Evolutionary conservation across 2,888 invertebrate genomes (phyloP).

Genomic region (Chromoteleia sp.): DNA sequence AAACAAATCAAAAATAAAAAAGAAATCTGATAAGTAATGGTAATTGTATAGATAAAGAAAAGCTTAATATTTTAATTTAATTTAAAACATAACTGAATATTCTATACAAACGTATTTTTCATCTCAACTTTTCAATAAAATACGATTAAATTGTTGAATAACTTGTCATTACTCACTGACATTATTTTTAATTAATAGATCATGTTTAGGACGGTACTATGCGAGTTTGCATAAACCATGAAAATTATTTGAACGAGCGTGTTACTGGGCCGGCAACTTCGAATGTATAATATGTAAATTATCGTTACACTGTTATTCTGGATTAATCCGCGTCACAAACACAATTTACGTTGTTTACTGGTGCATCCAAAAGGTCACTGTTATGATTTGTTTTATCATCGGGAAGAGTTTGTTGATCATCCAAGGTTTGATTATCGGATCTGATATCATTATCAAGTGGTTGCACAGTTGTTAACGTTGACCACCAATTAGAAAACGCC

Average conservation of each 20-base stretch:
- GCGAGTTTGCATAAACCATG: constrained; percentile 24
- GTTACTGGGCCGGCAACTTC: constrained; percentile 35
- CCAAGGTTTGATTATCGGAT: constrained; percentile 74
- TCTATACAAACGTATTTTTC: no score
- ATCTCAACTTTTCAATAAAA: no score
- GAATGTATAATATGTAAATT: constrained; percentile 32
- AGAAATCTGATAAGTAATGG: no score
- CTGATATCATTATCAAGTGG: constrained; percentile 75
- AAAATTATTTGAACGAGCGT: constrained; percentile 19
- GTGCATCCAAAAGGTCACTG: constrained; percentile 50
- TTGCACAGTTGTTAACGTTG: constrained; percentile 88
- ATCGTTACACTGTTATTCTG: background rate
- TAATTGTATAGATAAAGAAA: no score
- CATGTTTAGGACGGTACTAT: constrained; percentile 25
- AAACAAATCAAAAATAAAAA: no score
- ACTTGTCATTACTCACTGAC: background rate
- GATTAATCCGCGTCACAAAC: constrained; percentile 53
- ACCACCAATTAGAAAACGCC: constrained; percentile 95
- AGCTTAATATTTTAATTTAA: no score
- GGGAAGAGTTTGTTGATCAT: constrained; percentile 70
- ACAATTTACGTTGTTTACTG: constrained; percentile 40
- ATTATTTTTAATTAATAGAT: constrained; percentile 5
- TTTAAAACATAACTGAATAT: no score
- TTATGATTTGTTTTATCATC: constrained; percentile 69
- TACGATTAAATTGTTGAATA: no score